These are phyloP conservation scores for Acromyrmex heyeri DNA, from an alignment of 1,140 invertebrate genomes.

Conservation along the genomic window DNA sequence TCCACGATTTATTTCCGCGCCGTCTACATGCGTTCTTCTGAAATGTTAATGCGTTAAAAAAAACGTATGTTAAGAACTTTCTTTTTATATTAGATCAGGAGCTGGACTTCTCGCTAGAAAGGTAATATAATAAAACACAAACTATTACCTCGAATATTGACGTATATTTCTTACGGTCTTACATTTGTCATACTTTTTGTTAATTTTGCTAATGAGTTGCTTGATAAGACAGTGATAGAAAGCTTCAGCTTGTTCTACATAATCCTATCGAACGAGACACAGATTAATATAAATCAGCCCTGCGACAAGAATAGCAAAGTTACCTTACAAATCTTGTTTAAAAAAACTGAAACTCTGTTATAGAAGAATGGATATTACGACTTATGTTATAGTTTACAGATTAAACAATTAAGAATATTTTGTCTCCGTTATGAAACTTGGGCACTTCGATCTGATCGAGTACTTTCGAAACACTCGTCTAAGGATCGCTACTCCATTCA, in stretches of 20 bases:
- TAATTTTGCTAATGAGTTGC: not conserved
- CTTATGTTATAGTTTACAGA: not conserved
- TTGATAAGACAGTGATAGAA: not conserved
- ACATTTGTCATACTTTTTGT: slow-evolving; percentile 39
- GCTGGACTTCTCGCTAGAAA: slow-evolving; percentile 64
- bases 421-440: not conserved
- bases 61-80: slow-evolving; percentile 57
- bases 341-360: not conserved
- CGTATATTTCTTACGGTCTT: slow-evolving; percentile 60
- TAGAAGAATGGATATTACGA: not conserved
- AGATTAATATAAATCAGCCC: not conserved
- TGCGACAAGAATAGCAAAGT: not conserved
- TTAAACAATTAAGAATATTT: not conserved
- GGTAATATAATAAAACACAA: slow-evolving; percentile 65
- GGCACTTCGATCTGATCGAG: not conserved
- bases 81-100: slow-evolving; percentile 65
- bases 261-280: not conserved
- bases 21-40: slow-evolving; percentile 40
- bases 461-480: not conserved
- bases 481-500: slow-evolving; percentile 73
- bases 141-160: slow-evolving; percentile 57
- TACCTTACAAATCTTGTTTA: not conserved
- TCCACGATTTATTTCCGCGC: slow-evolving; percentile 57
- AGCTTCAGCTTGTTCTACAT: not conserved
- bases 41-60: slow-evolving; percentile 60